Percentiles rank a stretch among this genome's conserved stretches.
Evolutionary conservation across 1,140 invertebrate species (phyloP).

Genomic region (Plectrocnemia conspersa): DNA sequence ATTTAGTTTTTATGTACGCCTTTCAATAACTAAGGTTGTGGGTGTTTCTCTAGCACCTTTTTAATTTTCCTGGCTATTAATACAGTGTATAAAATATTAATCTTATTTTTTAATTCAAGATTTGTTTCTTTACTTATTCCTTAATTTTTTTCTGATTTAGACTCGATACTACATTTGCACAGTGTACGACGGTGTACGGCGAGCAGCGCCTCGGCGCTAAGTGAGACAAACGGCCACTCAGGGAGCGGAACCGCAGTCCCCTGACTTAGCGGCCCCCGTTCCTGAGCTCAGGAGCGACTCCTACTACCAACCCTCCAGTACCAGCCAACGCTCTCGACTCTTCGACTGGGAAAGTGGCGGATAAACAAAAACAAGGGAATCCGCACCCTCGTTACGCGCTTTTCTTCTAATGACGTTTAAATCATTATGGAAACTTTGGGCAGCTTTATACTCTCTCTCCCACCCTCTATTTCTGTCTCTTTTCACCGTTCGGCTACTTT

Average conservation of each 20-base stretch:
- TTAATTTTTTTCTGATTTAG: too few relatives aligned
- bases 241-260: slow-evolving; percentile 31
- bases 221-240: slow-evolving; percentile 37
- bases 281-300: neutral
- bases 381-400: slow-evolving; percentile 34
- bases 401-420: slow-evolving; percentile 37
- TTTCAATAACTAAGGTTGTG: too few relatives aligned
- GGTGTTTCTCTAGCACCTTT: too few relatives aligned
- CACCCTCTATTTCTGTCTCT: neutral
- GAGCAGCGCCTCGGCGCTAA: slow-evolving; percentile 28
- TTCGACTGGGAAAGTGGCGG: slow-evolving; percentile 9
- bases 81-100: too few relatives aligned
- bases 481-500: slow-evolving; percentile 24
- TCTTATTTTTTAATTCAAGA: too few relatives aligned
- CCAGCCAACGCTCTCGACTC: slow-evolving; percentile 4
- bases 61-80: too few relatives aligned
- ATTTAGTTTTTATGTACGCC: too few relatives aligned
- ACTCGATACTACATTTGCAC: too few relatives aligned
- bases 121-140: too few relatives aligned
- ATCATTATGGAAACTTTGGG: slow-evolving; percentile 34
- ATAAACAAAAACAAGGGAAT: slow-evolving; percentile 36
- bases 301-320: neutral
- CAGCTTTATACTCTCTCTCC: slow-evolving; percentile 11
- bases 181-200: slow-evolving; percentile 14
- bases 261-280: neutral